A percentile compares a stretch with the other conserved stretches of the same genome.
phyloP scores from a whole-genome alignment of 2,888 invertebrate species.

The Opisthograptis luteolata region DNA sequence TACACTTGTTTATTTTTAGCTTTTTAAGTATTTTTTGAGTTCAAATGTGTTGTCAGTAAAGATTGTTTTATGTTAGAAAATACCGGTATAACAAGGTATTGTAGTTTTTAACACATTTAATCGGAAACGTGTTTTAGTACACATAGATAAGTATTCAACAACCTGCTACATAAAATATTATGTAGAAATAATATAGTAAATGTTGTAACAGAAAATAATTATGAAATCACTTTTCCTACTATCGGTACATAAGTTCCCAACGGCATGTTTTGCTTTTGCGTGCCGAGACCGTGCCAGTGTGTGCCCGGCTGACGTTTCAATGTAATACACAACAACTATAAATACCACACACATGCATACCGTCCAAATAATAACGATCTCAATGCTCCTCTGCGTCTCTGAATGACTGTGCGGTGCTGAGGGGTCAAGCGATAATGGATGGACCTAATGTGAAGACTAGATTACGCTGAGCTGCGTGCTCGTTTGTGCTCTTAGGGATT shows the following conservation, averaged over 20 bases:
- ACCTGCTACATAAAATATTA: no score
- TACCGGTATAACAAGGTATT: no score
- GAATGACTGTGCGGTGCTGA: constrained; percentile 1
- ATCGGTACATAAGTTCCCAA: constrained; percentile 59
- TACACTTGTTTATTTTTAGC: no score
- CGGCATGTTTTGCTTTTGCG: constrained; percentile 76
- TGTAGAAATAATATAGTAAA: no score
- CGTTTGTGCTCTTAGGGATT: constrained; percentile 7
- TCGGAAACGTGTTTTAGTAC: no score
- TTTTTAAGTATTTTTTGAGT: no score
- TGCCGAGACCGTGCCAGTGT: constrained; percentile 58
- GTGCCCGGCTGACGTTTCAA: constrained; percentile 54
- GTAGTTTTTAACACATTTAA: no score
- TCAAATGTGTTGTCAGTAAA: no score
- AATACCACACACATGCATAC: constrained; percentile 52
- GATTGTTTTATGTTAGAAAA: no score
- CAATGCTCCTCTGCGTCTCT: constrained; percentile 1
- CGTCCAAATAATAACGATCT: constrained; percentile 17
- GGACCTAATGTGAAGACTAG: constrained; percentile 30
- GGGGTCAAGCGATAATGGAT: constrained; percentile 13
- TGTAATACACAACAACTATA: constrained; percentile 52
- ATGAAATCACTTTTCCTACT: constrained; percentile 19
- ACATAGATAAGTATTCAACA: no score
- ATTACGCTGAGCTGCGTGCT: constrained; percentile 39
- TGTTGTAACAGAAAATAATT: no score